Evolutionary conservation across 2,113 vertebrate species (phyloP).

Genomic region (Albula glossodonta): DNA sequence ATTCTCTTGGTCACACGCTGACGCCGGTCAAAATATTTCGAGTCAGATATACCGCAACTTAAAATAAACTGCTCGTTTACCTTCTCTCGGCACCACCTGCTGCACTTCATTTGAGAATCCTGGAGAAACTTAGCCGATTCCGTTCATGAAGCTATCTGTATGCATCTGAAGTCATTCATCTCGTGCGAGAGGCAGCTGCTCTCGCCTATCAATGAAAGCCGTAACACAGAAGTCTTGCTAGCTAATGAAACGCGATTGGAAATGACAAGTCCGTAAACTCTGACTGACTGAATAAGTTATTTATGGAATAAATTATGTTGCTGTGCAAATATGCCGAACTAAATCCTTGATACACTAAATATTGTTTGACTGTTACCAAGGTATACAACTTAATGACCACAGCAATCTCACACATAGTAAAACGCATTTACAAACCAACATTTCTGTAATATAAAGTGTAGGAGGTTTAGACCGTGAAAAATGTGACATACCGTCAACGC

Average conservation of each 20-base stretch:
- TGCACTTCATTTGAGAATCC: slow-evolving; percentile 1
- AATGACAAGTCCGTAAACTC: background rate
- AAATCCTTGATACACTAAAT: background rate
- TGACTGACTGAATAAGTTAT: background rate
- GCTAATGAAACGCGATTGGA: background rate
- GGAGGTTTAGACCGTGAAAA: background rate
- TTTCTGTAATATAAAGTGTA: background rate
- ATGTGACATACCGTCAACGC: background rate
- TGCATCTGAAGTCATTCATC: background rate
- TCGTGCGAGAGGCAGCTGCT: background rate
- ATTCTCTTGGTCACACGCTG: background rate
- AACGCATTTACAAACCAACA: background rate
- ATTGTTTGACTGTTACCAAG: background rate
- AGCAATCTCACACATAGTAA: background rate
- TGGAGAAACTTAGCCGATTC: background rate
- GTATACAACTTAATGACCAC: background rate
- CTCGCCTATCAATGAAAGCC: slow-evolving; percentile 1
- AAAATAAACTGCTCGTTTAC: slow-evolving; percentile 2
- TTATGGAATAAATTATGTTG: background rate
- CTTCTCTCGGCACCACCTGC: background rate
- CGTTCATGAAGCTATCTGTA: background rate
- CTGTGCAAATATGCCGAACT: background rate
- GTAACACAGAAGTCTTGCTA: background rate
- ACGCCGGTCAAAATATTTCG: background rate
- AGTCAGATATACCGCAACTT: background rate